These are phyloP conservation scores for Ornithorhynchus anatinus DNA, from an alignment of 2,113 vertebrate genomes.

Conservation along the genomic window DNA sequence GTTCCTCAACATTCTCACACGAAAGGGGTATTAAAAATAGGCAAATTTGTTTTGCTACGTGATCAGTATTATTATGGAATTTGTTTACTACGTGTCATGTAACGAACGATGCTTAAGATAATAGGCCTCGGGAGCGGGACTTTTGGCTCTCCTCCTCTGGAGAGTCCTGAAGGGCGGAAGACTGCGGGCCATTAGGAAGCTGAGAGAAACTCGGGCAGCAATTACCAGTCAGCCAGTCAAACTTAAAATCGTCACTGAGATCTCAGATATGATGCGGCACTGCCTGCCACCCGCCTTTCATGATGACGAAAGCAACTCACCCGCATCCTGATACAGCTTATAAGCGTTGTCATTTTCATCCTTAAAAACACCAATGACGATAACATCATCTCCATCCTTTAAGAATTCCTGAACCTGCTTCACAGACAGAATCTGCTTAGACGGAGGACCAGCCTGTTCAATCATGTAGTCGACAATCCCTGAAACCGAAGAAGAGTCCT, in stretches of 20 bases:
- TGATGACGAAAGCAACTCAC: slow-evolving; percentile 71
- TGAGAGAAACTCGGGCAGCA: not conserved
- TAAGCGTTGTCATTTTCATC: slow-evolving; percentile 79
- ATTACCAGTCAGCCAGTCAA: no score
- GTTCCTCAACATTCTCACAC: no score
- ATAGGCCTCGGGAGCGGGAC: no score
- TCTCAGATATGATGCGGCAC: no score
- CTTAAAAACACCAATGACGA: slow-evolving; percentile 86
- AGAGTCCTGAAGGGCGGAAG: not conserved
- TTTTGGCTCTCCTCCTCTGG: no score
- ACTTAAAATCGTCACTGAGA: no score
- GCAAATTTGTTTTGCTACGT: no score
- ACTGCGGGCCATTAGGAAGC: not conserved
- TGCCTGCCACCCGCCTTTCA: no score
- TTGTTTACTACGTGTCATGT: no score
- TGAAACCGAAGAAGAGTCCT: slow-evolving; percentile 38
- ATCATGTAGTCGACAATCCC: slow-evolving; percentile 93
- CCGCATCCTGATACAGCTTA: slow-evolving; percentile 88
- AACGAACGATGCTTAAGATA: no score
- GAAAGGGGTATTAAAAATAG: no score
- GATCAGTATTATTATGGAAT: no score
- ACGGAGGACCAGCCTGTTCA: slow-evolving; percentile 92
- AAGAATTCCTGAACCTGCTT: slow-evolving; percentile 93
- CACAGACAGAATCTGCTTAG: slow-evolving; percentile 82
- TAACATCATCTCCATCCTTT: slow-evolving; percentile 88